Base-by-base conservation (phyloP, 2,113 vertebrate genomes). In the Pogona vitticeps region DNA sequence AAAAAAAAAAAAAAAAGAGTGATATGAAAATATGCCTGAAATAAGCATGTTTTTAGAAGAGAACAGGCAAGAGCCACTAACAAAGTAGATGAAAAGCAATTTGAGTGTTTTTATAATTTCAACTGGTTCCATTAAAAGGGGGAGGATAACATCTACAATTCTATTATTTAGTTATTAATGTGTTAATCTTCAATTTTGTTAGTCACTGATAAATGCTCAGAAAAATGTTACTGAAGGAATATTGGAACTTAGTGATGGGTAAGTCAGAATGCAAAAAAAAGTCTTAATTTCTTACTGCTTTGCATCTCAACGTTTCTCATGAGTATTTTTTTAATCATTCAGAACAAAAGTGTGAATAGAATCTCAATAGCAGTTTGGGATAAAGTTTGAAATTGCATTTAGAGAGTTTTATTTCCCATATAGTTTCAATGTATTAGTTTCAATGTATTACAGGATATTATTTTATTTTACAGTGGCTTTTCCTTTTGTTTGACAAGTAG, bases 31-130 rank as follows among this genome's bases (percentile, higher is more conserved):
- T 76, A 40, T 15, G 68, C 15, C 13, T 42, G 3, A 31, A 14
- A 87, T 14, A 80, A 76, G 23, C 83, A 82, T 38, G 23, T 65
- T 40, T 23, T n/a, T n/a, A 91, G 73, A 82, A 87, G 61, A 88
- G 75, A 70, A 61, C 6, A 42, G 23, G 2, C 26, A 80, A 85
- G 65, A 40, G 21, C 65, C 13, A 38, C 38, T 31, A 33, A 86
- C 78, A 85, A 20, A 77, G 59, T 85, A 23, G 42, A 3, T 1
- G 1, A 52, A 83, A 84, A 85, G 0, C 36, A 85, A 77, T 90
- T 72, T 42, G n/a, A 65, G 1, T 0, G 42, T 46, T 84, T 88
- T 9, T 84, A 26, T 26, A 56, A 81, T 87, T 71, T 88, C 76
- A 70, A 91, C 3, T 15, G 40, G 1, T 85, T 87, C 87, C 56